Conservation (phyloP, 2,797 vertebrate species). For the Peromyscus aztecus region DNA sequence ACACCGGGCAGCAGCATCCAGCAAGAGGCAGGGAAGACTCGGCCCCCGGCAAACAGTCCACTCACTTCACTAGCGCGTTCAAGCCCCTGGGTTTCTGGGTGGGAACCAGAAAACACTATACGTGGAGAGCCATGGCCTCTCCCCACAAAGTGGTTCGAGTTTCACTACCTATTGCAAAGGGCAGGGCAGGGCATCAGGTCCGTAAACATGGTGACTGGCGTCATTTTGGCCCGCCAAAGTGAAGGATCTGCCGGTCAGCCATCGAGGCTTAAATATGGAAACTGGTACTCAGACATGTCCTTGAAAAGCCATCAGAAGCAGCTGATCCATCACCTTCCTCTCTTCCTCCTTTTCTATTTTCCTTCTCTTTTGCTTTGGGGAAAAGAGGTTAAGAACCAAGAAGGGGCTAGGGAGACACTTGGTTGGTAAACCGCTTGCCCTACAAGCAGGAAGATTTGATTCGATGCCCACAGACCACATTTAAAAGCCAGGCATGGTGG, state of each 20-base stretch:
- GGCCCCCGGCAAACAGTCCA: neutral
- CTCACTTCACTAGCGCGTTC: neutral
- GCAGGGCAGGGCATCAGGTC: too few relatives aligned
- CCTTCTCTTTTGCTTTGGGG: neutral
- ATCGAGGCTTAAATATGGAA: fast-evolving
- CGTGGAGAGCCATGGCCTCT: neutral
- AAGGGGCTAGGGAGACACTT: neutral
- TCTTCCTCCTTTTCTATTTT: neutral
- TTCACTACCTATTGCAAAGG: neutral
- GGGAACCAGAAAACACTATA: conserved; percentile 9
- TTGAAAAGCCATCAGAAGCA: neutral
- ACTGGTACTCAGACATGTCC: neutral
- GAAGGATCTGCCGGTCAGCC: neutral
- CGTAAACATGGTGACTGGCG: neutral
- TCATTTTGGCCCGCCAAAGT: neutral
- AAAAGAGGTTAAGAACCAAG: neutral
- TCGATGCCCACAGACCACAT: neutral
- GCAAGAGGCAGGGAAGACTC: neutral
- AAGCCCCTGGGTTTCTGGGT: neutral
- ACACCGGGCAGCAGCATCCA: neutral
- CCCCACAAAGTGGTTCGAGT: neutral
- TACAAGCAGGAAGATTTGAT: neutral
- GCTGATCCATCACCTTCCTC: neutral
- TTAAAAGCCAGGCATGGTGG: neutral
- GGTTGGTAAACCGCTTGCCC: neutral